Base-by-base conservation (phyloP, 2,797 vertebrate genomes). In the Crocidura indochinensis region DNA sequence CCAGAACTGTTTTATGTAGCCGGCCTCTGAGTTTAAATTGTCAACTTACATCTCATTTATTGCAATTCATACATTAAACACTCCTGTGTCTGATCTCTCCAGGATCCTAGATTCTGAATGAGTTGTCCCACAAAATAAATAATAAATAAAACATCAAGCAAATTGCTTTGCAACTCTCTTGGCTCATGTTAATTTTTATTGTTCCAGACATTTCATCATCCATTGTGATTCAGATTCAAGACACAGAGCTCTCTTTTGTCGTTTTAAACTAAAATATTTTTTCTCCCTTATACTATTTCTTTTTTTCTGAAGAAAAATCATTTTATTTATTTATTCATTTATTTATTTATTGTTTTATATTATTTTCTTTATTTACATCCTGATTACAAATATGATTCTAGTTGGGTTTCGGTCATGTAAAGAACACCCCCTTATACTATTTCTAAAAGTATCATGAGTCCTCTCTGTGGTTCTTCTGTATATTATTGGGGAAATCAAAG, bases 91-190 rank as follows among this genome's bases (percentile, higher is more conserved):
- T 77, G 44, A 79, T 83, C 72, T 73, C 51, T 82, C 68, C 73
- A 56, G 69, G 78, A 81, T 47, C 22, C 51, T 71, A 11, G n/a
- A 72, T 47, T 83, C 82, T 51, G 26, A 92, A 77, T 75, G 72
- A 91, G 77, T 65, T 90, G 38, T 73, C 22, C 74, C 22, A 69
- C 79, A 93, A 49, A 88, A 77, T 92, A 95, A 84, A 88, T 88
- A 91, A 94, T 78, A 78, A 86, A 84, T 78, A 76, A 94, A 96
- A 92, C 94, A 88, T 73, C 79, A 92, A 71, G 86, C 73, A 92
- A 77, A 80, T 26, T 84, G 68, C 27, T 87, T 91, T 62, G 29
- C 60, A 91, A n/a, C 46, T 90, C 73, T 83, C 84, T 78, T 31
- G 49, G 83, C 44, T 95, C 76, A 27, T 75, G 69, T 46, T 19